phyloP scores from a whole-genome alignment of 1,140 invertebrate genomes.

The Heterodera schachtii region DNA sequence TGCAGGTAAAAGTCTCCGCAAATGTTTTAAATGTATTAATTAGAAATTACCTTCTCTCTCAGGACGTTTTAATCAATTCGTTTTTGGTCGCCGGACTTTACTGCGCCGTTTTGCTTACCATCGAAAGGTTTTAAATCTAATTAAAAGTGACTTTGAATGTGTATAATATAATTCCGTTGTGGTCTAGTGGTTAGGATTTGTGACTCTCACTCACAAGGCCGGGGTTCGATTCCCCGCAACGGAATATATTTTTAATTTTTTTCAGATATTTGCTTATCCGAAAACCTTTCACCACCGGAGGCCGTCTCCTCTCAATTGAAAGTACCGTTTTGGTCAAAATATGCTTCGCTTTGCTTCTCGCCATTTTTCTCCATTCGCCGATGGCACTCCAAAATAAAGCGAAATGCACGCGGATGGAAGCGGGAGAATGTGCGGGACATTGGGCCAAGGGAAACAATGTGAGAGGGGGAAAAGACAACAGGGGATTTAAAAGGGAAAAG shows the following conservation, averaged over 20 bases:
- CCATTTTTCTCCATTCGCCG: conserved; percentile 55
- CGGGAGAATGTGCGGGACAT: conserved; percentile 21
- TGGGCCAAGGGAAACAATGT: conserved; percentile 47
- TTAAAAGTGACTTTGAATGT: not conserved
- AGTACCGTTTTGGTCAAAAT: conserved; percentile 51
- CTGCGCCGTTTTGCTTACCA: conserved; percentile 61
- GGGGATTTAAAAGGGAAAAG: not conserved
- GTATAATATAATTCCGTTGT: not conserved
- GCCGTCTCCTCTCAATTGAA: conserved; percentile 48
- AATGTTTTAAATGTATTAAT: conserved; percentile 31
- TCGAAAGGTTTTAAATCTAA: conserved; percentile 46
- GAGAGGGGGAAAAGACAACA: conserved; percentile 1
- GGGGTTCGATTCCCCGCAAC: conserved; percentile 6
- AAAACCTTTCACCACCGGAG: conserved; percentile 49
- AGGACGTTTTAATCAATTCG: conserved; percentile 60
- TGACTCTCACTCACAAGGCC: conserved; percentile 4
- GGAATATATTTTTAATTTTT: conserved; percentile 7
- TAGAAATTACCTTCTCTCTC: conserved; percentile 37
- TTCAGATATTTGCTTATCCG: conserved; percentile 50
- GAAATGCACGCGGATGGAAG: conserved; percentile 23
- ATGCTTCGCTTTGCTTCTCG: conserved; percentile 40
- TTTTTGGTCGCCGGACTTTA: conserved; percentile 64
- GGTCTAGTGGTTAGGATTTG: conserved; percentile 5
- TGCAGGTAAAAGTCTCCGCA: not conserved
- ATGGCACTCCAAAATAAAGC: conserved; percentile 57